Base-by-base conservation (phyloP, 2,113 vertebrate species). In the Lathamus discolor region DNA sequence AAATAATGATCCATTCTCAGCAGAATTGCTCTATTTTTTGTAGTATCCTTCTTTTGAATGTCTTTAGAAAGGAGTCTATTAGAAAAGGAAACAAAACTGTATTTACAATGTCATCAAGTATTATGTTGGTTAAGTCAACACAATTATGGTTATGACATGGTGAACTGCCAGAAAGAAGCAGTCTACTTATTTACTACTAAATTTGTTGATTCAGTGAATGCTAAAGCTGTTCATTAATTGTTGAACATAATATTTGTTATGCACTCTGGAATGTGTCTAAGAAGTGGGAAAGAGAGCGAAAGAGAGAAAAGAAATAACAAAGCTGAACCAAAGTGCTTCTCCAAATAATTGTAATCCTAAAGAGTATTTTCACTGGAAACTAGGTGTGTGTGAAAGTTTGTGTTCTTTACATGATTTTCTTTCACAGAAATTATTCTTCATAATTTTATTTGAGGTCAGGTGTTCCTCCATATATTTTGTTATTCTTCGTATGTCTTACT, bases 191-290 rank as follows among this genome's bases (percentile, higher is more conserved):
- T 97, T 94, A 90, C 88, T 80, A 78, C 55, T 83, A 93, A 97
- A 92, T 92, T 88, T 96, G 94, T 95, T 97, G 94, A 96, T 95
- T 88, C 76, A 95, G 61, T 92, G 43, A 90, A 74, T 83, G 85
- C 20, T 96, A 67, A 93, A 95, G 61, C 83, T 81, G 72, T 92
- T 95, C 79, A 92, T 91, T 96, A 96, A 91, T 90, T 94, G 92
- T 68, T 87, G 67, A 86, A 44, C 43, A 68, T 70, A 93, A 91
- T 88, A 94, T 97, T 94, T 91, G 49, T 88, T 86, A 72, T 92
- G 69, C 88, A 86, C 57, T 93, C 80, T 91, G 62, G 31, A 94
- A 86, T 83, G 78, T 74, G 29, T n/a, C 52, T 90, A 55, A 77
- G 55, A 86, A 22, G 68, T 46, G 9, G 29, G 35, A 85, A 81